phyloP scores from a whole-genome alignment of 2,797 vertebrate genomes.

The Poecilia picta region DNA sequence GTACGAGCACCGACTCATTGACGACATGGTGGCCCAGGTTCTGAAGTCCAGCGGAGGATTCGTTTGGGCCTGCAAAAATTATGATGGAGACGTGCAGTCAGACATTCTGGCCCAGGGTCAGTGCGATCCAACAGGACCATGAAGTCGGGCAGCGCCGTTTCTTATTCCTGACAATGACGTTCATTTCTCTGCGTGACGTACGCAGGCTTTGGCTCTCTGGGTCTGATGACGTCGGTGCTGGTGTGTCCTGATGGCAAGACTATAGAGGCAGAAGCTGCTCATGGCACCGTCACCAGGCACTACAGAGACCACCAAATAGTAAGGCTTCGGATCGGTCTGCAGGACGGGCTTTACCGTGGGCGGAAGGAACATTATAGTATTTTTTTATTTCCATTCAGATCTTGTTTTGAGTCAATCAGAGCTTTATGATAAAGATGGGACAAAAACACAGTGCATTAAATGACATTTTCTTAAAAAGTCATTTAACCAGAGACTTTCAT shows the following conservation, averaged over 20 bases:
- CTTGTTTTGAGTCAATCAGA: not conserved
- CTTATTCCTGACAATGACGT: not conserved
- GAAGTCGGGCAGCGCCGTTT: not conserved
- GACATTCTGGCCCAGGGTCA: constrained; percentile 96
- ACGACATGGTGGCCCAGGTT: constrained; percentile 98
- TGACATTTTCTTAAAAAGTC: not conserved
- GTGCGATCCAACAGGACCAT: not conserved
- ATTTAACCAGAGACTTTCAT: not conserved
- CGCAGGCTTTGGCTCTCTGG: constrained; percentile 94
- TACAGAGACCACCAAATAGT: constrained; percentile 98
- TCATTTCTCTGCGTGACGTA: not conserved
- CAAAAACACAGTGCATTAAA: not conserved
- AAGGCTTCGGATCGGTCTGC: constrained; percentile 15
- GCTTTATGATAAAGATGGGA: not conserved
- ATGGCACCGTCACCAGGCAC: constrained; percentile 95
- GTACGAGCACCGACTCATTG: constrained; percentile 98
- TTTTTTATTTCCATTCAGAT: not conserved
- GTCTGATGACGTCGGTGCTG: constrained; percentile 95
- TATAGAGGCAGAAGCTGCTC: constrained; percentile 94
- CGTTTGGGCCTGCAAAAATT: constrained; percentile 99
- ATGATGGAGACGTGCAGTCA: constrained; percentile 95
- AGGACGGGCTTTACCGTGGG: not conserved
- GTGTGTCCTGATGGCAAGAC: constrained; percentile 97
- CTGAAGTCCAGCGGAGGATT: constrained; percentile 94
- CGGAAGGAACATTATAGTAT: not conserved